Evolutionary conservation across 2,113 vertebrate genomes (phyloP), one percentile per base, ranked within the genome.

Genomic region (Hemiprocne comata): DNA sequence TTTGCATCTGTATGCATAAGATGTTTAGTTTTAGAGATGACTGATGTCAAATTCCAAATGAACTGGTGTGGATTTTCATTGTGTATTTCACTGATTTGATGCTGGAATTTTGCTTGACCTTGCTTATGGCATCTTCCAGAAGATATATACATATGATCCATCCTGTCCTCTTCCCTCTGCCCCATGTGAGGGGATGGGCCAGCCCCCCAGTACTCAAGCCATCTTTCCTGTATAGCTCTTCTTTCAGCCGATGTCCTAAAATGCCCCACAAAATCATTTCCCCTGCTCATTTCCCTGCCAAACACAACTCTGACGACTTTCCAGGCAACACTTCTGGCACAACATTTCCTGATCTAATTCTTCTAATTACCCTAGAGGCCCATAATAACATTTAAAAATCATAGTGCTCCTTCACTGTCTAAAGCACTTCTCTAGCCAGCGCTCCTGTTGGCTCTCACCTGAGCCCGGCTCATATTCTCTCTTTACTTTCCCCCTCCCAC

Each of bases 301-400:
- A 96, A 72, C 60, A 74, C 66, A 93, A 66, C 58, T 81, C 82
- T 62, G 40, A 87, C 44, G 65, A 54, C 73, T 92, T 90, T 44
- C 57, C 79, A 92, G 79, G 61, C 90, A 90, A 53, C 65, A 38
- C 74, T 91, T 81, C 54, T 84, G 90, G 83, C 73, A 75, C 61
- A 94, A 61, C 28, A 46, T 85, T 95, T 96, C 92, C 95, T 95
- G 50, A 89, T 92, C 90, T 94, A 89, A 85, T 94, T 78, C 65
- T 90, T 92, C 77, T 84, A 53, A 81, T 91, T 94, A 53, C 85
- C 73, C 76, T 81, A 8, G 85, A 57, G 94, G 57, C 60, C 65
- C 53, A 86, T 64, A 96, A 95, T 73, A 95, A 67, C 75, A 71
- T 94, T 79, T 74, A 83, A 90, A 95, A 69, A 66, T 31, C 82